Evolutionary conservation across 2,113 vertebrate species (phyloP), one percentile per base, ranked within the genome.

Genomic region (Drymodes brunneopygia): DNA sequence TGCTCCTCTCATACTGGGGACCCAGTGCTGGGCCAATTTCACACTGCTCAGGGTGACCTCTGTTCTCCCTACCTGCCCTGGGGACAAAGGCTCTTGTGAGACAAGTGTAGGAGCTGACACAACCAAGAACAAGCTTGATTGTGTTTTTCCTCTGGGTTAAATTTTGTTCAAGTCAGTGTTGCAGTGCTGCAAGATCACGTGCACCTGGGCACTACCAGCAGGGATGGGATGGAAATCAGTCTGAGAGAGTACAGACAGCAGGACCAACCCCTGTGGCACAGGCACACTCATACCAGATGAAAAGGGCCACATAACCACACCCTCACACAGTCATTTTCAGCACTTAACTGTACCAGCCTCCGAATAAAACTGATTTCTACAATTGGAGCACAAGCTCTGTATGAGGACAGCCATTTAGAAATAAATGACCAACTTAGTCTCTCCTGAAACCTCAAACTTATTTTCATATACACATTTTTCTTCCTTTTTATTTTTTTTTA

Each of bases 111-210:
- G 29, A 60, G 47, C 5, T 44, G 54, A 64, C 29, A 33, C 29
- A 35, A 51, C 19, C 35, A 65, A 73, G 54, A 84, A 70, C 17
- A 78, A 66, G 28, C 7, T 25, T 61, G 16, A 45, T 22, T 45
- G n/a, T 25, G 31, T 25, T 72, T 48, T 67, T 33, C 10, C 36
- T 79, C 73, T 75, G 29, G 25, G 31, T 58, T 85, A 62, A 16
- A 33, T 62, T 86, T 45, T 66, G 28, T 50, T 86, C 29, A 70
- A 47, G 16, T 42, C 51, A 47, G n/a, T 50, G 33, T 27, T 85
- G 45, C 1, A 3, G 47, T 10, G 0, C 60, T 58, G n/a, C 50
- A 86, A 15, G 20, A 65, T 28, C 5, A 0, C 0, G 0, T 11
- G 25, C 36, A 77, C 18, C 33, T 28, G 53, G 50, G 15, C 7